Evolutionary conservation across 2,113 vertebrate genomes (phyloP).

Genomic region (Odontesthes bonariensis): DNA sequence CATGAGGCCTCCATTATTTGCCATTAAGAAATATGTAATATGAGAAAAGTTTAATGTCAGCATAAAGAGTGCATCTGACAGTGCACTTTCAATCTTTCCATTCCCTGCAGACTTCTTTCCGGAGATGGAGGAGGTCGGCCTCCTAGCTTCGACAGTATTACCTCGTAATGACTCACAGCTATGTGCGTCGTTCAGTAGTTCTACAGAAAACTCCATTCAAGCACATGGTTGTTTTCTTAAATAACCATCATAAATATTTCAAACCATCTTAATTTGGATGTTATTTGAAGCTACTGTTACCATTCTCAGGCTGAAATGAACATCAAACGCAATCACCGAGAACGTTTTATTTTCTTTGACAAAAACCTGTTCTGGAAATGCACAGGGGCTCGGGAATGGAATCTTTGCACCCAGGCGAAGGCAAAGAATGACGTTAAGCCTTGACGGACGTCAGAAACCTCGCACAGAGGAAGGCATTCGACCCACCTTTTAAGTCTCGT

Average conservation of each 20-base stretch:
- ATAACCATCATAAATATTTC: too few relatives aligned
- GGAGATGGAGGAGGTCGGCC: not conserved
- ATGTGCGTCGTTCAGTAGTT: too few relatives aligned
- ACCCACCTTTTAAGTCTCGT: conserved; percentile 46
- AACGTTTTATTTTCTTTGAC: not conserved
- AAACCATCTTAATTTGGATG: too few relatives aligned
- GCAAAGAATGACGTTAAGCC: conserved; percentile 21
- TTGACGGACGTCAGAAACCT: conserved; percentile 59
- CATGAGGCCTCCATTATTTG: not conserved
- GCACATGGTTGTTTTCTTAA: too few relatives aligned
- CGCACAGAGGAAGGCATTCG: conserved; percentile 50
- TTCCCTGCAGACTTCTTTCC: not conserved
- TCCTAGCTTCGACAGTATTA: not conserved
- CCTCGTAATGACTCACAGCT: not conserved
- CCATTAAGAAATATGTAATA: not conserved
- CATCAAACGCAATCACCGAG: too few relatives aligned
- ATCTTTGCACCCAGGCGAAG: not conserved
- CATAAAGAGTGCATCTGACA: not conserved
- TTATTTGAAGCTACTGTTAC: too few relatives aligned
- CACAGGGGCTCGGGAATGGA: not conserved
- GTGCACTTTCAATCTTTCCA: not conserved
- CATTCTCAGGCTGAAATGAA: too few relatives aligned
- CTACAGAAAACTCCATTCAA: too few relatives aligned
- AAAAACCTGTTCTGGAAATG: conserved; percentile 7
- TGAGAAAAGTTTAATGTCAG: conserved; percentile 1